Evolutionary conservation across 1,140 invertebrate species (phyloP), one percentile per base, ranked within the genome.

Genomic region (Armadillidium nasatum): DNA sequence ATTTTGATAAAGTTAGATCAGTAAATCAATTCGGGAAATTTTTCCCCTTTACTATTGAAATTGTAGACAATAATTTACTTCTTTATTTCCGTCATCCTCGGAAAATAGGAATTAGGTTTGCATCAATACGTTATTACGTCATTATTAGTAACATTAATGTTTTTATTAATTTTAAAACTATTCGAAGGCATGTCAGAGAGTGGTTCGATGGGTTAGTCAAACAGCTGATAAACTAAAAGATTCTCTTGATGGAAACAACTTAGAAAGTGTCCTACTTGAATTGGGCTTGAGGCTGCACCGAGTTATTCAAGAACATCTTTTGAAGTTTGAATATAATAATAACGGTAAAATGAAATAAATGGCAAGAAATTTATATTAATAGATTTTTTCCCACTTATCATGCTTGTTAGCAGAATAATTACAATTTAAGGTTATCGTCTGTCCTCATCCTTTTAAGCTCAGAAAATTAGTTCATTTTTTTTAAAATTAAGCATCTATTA

Each of bases 321-420:
- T 94, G 80, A 93, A 94, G 82, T 98, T 94, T 88, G 93, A 95
- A 83, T 99, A 97, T 83, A 98, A 95, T 86, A 94, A 93, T 21
- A 90, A 94, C 76, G 97, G 93, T 92, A 83, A 81, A 81, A 72
- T 43, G 11, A 46, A 45, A 15, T 23, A 33, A 7, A 22, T 23
- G 73, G 43, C 23, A 19, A 72, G 19, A 0, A 21, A 1, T 10
- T 7, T 76, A 7, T 77, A 9, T 75, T 77, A 10, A 44, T 73
- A 19, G 45, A 44, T 13, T 71, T 44, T 0, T 33, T 15, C 15
- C 44, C 7, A 44, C 4, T 15, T n/a, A 10, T 3, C 1, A 33
- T 6, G 33, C 6, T 33, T 33, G 1, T 1, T 0, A 13, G 15
- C 23, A 10, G 6, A 33, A 33, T 33, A 33, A 1, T 33, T 33